Conservation (phyloP, 2,113 vertebrate genomes). For the Chlorocebus sabaeus region DNA sequence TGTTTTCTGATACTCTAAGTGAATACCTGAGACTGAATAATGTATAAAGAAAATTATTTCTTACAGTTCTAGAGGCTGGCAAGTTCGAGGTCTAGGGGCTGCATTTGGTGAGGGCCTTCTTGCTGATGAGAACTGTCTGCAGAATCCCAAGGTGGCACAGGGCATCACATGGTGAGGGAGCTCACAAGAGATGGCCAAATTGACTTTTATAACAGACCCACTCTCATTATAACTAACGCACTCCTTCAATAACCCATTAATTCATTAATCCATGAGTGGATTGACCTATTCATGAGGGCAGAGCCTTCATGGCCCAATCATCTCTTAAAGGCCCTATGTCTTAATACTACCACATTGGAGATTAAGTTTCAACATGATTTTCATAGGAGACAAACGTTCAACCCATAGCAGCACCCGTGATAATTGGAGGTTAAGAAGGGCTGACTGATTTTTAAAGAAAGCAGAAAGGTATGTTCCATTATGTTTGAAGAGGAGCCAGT, state of each 20-base stretch:
- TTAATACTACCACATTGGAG: not conserved
- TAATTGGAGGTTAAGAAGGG: not conserved
- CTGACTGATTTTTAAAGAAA: conserved; percentile 34
- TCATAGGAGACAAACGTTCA: not conserved
- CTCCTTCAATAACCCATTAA: not conserved
- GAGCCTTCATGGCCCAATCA: not conserved
- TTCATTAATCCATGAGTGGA: not conserved
- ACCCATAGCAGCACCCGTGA: not conserved
- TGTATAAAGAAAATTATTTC: not conserved
- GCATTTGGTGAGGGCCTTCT: not conserved
- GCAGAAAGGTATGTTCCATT: not conserved
- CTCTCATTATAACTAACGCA: not conserved
- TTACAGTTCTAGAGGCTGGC: not conserved
- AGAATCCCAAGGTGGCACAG: not conserved
- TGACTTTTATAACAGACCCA: not conserved
- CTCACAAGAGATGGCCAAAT: not conserved
- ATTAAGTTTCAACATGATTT: not conserved
- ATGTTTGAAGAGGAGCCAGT: not conserved
- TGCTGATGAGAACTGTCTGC: not conserved
- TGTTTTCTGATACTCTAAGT: not conserved
- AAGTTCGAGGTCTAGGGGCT: not conserved
- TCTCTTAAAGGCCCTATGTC: not conserved
- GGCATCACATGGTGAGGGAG: not conserved
- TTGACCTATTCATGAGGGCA: not conserved
- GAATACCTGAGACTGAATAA: not conserved